phyloP scores from a whole-genome alignment of 1,140 invertebrate species.

The Contarinia nasturtii region DNA sequence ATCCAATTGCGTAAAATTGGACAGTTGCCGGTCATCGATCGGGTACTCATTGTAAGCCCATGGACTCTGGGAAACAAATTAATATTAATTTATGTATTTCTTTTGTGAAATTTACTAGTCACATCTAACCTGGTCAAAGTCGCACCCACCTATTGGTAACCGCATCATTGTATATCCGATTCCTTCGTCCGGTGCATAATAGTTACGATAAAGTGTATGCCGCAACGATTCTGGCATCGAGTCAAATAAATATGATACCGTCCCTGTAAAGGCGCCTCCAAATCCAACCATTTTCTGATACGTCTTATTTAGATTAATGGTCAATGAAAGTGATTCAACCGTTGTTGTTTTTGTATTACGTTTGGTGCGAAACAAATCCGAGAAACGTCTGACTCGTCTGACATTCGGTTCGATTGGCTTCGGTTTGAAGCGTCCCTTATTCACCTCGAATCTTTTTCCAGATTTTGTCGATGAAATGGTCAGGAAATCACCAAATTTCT shows the following conservation, averaged over 20 bases:
- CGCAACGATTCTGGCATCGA: constrained; percentile 32
- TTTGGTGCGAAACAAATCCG: background rate
- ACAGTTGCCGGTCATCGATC: constrained; percentile 38
- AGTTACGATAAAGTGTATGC: constrained; percentile 26
- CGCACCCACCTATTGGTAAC: constrained; percentile 68
- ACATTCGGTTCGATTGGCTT: background rate
- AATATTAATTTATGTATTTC: no score
- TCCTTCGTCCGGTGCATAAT: constrained; percentile 32
- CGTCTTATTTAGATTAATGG: constrained; percentile 14
- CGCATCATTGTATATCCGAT: constrained; percentile 57
- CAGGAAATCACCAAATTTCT: background rate
- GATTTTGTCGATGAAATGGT: background rate
- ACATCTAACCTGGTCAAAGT: no score
- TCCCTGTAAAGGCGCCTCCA: constrained; percentile 75
- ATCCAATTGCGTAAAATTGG: constrained; percentile 33
- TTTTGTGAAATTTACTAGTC: no score
- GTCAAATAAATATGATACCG: constrained; percentile 56
- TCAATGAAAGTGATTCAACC: constrained; percentile 4
- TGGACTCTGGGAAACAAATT: no score
- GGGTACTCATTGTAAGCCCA: constrained; percentile 34
- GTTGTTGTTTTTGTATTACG: background rate
- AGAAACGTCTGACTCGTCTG: background rate
- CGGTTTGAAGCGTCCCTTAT: background rate
- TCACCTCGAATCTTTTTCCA: background rate
- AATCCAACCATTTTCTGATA: constrained; percentile 55